Percentiles rank a stretch among this genome's conserved stretches.
Conservation (phyloP, 1,140 invertebrate species). For the Nixonia krombeini region DNA sequence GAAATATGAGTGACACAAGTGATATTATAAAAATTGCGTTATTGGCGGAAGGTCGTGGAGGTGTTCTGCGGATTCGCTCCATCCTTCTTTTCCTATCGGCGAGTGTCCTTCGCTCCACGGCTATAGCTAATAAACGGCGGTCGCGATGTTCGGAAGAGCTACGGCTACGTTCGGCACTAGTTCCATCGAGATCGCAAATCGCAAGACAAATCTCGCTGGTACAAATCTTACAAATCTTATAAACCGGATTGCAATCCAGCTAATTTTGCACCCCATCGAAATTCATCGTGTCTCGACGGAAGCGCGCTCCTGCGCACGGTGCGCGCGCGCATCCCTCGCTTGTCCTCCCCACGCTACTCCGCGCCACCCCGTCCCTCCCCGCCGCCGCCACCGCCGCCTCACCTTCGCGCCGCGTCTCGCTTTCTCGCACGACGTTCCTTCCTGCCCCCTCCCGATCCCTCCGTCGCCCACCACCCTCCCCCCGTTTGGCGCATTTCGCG, state of each 20-base stretch:
- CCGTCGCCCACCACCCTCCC: conserved; percentile 9
- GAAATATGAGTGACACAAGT: no score
- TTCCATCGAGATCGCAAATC: conserved; percentile 43
- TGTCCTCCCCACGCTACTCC: conserved; percentile 19
- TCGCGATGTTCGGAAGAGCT: no score
- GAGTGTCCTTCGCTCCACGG: no score
- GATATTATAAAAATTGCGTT: no score
- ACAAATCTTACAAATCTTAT: conserved; percentile 28
- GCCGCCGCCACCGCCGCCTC: no score
- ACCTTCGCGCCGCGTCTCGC: not conserved
- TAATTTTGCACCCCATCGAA: conserved; percentile 47
- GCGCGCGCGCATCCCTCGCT: conserved; percentile 30
- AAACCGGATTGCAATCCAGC: conserved; percentile 41
- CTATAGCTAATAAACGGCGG: no score
- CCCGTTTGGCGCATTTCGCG: conserved; percentile 23
- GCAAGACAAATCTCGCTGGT: conserved; percentile 33
- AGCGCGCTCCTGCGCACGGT: conserved; percentile 17
- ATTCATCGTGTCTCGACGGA: conserved; percentile 34
- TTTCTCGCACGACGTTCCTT: not conserved
- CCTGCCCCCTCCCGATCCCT: not conserved
- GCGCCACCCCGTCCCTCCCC: conserved; percentile 3
- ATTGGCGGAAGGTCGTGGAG: no score
- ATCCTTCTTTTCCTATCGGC: no score
- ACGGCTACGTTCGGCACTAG: no score
- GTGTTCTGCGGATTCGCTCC: no score